phyloP scores from a whole-genome alignment of 2,888 invertebrate genomes.

The Tanypteryx hageni region DNA sequence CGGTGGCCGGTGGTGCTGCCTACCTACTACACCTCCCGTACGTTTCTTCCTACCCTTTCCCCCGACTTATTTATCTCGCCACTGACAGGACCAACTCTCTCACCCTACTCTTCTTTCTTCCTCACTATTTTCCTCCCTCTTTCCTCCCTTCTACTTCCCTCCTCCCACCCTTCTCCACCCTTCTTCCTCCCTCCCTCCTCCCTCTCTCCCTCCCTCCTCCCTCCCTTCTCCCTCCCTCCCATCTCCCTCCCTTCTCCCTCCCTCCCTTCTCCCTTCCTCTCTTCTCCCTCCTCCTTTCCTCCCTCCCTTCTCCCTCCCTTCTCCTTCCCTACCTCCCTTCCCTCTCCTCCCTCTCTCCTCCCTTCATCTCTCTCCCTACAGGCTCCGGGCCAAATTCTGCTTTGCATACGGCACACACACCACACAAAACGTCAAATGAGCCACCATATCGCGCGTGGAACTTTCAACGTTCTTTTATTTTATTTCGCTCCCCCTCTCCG shows the following conservation, averaged over 20 bases:
- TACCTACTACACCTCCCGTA: no score
- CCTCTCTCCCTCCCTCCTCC: background rate
- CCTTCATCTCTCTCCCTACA: background rate
- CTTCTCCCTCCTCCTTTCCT: background rate
- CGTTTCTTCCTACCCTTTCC: no score
- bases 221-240: background rate
- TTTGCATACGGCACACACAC: no score
- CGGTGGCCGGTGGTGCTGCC: background rate
- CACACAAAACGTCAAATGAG: background rate
- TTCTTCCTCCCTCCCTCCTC: background rate
- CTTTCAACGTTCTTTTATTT: background rate
- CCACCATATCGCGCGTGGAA: background rate
- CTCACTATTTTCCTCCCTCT: no score
- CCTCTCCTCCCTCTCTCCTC: background rate
- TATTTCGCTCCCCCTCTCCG: background rate
- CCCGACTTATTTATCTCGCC: no score
- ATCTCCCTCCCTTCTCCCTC: no score
- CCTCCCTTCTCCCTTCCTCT: background rate
- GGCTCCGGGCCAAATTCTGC: no score
- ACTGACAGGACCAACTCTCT: no score
- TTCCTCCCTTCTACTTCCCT: no score
- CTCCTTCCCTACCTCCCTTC: background rate
- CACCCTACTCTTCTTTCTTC: no score
- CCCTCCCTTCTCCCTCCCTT: background rate
- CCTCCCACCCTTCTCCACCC: background rate